Evolutionary conservation across 2,113 vertebrate genomes (phyloP), one percentile per base, ranked within the genome.

Genomic region (Romanogobio albipinnatus): DNA sequence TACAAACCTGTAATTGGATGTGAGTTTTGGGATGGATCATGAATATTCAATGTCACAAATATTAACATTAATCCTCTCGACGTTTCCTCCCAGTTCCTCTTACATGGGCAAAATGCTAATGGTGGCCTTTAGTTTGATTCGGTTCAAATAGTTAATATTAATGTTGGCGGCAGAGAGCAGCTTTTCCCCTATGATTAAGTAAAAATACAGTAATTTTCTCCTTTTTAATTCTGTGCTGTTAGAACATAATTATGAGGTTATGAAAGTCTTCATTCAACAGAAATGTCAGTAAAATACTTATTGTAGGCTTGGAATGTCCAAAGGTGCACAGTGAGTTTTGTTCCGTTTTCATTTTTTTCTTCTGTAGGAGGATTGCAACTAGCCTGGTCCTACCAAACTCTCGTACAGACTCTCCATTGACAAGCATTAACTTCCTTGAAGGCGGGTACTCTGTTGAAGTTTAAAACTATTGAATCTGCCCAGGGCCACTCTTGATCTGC

Each of bases 61-160:
- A 87, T 89, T 81, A 85, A 81, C 82, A 86, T 84, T 81, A 84
- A 81, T 68, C 17, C 64, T 75, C 58, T 70, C 53, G 47, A 71
- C 22, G 24, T 80, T 77, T 84, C 58, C 26, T 81, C 61, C 15
- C 70, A 74, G 68, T 80, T 85, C 45, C 24, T 66, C 59, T 81
- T 59, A 68, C 76, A 77, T 22, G 53, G 36, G 81, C 47, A 39
- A 83, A 77, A 85, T 83, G 74, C 66, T 58, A 88, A 83, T 83
- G 33, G 22, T 81, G 71, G 80, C 75, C 75, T 88, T 79, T 82
- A 74, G 45, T 70, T 86, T 76, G 33, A 43, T 29, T 87, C 53
- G 2, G 75, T 84, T 53, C 70, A 76, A 73, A 58, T 70, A 9
- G 66, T 76, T 62, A 58, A 84, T 66, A 76, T 83, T 80, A 39